Evolutionary conservation across 2,888 invertebrate genomes (phyloP), one percentile per base, ranked within the genome.

Genomic region (Meiosimyza platycephala): DNA sequence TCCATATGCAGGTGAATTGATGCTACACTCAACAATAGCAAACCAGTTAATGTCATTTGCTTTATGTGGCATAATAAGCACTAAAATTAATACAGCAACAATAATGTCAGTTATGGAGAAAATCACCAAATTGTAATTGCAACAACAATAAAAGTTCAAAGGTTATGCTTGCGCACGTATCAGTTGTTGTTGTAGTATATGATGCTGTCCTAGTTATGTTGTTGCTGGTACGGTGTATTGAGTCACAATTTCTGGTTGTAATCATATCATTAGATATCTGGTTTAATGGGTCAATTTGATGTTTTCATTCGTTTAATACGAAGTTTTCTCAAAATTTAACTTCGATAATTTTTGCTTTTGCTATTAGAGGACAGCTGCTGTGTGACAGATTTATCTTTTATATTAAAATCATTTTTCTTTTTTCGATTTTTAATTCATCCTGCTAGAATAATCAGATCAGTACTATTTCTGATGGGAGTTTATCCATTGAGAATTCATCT

Each of bases 1-100:
- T 47, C 18, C n/a, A 12, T 47, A 40, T 55, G 16, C n/a, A 55
- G 33, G n/a, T 52, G 51, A 40, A 40, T 40, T 40, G 40, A 40
- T 40, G 40, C 55, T n/a, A 16, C 54, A 33, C 15, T 16, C 11
- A n/a, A 16, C 40, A 6, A 52, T 3, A 51, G 15, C n/a, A 65
- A 65, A 55, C 40, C 28, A 28, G 12, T 52, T 54, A 16, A 66
- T 66, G 66, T 66, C 52, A 65, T 51, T 65, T 28, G 28, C 33
- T 57, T 12, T 12, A 57, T 12, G 18, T 22, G 57, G 28, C 57
- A 57, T 57, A 57, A 57, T 57, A 28, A 57, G 57, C 18, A 22
- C 57, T 16, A 12, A 57, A 18, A 28, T 12, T 28, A 57, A 28
- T 28, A 66, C 11, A 15, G 22, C 18, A 54, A 40, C 54, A 51